Conservation (phyloP, 1,140 invertebrate genomes). For the Achatina immaculata region DNA sequence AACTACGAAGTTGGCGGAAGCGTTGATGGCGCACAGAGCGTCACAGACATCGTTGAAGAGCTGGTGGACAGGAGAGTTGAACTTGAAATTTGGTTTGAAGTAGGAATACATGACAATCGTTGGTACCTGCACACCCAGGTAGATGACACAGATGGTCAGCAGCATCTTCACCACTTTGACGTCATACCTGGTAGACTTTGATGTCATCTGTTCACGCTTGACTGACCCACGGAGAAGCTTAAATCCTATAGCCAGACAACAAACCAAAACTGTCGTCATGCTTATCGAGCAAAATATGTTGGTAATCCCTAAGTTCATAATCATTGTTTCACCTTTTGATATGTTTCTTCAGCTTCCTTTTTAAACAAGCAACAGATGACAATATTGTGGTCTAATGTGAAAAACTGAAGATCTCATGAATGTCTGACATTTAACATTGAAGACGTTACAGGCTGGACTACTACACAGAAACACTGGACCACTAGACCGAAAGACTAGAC, state of each 20-base stretch:
- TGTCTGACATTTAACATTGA: too few relatives aligned
- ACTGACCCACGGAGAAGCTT: background rate
- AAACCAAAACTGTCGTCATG: background rate
- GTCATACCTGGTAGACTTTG: background rate
- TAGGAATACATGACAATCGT: constrained; percentile 16
- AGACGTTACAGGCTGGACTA: too few relatives aligned
- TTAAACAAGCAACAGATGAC: too few relatives aligned
- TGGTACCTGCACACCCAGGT: background rate
- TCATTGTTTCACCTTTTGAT: too few relatives aligned
- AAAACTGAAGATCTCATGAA: too few relatives aligned
- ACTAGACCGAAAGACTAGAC: too few relatives aligned
- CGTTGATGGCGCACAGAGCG: background rate
- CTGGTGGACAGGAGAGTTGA: background rate
- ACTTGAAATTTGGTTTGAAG: constrained; percentile 1
- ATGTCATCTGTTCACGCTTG: background rate
- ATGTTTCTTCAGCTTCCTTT: too few relatives aligned
- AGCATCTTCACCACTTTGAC: constrained; percentile 10
- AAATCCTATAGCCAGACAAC: background rate
- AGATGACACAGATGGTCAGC: background rate
- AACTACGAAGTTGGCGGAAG: background rate
- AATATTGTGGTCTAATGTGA: too few relatives aligned
- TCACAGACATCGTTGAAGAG: constrained; percentile 7
- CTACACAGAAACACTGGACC: too few relatives aligned
- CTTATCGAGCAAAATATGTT: constrained; percentile 8
- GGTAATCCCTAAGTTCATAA: background rate